Conservation (phyloP, 1,140 invertebrate species). For the Ptiloglossa arizonensis region DNA sequence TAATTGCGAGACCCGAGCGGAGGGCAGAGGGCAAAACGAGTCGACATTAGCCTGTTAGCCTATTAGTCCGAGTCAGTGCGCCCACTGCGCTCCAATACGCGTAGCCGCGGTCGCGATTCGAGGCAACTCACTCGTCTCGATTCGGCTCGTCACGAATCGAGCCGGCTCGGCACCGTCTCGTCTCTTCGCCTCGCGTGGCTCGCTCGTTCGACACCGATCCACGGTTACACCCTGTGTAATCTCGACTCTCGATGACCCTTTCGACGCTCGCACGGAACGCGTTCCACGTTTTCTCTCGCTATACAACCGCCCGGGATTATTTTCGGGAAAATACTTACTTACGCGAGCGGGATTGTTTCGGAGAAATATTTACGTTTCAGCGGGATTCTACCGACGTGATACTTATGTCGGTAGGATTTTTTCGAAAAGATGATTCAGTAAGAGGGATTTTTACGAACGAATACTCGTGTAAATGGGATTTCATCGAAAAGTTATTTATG, state of each 20-base stretch:
- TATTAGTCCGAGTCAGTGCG: conserved; percentile 75
- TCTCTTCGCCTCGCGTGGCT: background rate
- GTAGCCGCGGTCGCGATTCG: conserved; percentile 39
- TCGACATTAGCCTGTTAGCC: conserved; percentile 77
- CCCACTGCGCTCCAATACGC: conserved; percentile 56
- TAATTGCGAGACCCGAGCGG: conserved; percentile 71
- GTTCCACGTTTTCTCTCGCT: too few species aligned
- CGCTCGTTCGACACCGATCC: background rate
- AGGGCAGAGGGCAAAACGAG: conserved; percentile 76
- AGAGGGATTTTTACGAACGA: too few species aligned
- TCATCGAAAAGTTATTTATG: too few species aligned
- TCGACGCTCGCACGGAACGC: too few species aligned
- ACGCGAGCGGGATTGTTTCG: too few species aligned
- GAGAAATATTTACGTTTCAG: too few species aligned
- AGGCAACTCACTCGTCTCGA: conserved; percentile 11
- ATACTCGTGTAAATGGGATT: too few species aligned
- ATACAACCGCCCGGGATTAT: too few species aligned
- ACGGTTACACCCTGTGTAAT: background rate
- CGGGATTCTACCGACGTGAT: too few species aligned
- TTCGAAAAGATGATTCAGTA: too few species aligned
- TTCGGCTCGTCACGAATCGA: background rate
- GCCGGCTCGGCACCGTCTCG: background rate
- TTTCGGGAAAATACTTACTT: too few species aligned
- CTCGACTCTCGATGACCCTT: conserved; percentile 3
- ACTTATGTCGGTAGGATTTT: too few species aligned